Base-by-base conservation (phyloP, 1,140 invertebrate species). In the Calliopsis andreniformis region DNA sequence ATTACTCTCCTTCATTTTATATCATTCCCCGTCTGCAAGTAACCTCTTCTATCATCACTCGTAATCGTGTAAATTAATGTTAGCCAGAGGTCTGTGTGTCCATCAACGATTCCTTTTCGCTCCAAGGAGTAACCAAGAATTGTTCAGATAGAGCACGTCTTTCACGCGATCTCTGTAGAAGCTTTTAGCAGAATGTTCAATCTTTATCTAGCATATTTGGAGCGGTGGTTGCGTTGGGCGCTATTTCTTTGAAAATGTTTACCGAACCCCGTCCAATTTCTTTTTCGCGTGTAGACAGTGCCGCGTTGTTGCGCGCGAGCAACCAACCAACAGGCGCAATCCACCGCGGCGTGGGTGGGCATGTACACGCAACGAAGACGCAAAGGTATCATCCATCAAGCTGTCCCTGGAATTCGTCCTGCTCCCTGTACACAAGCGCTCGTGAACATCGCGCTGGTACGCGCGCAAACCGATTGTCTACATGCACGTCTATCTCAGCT, bases 321-420 rank as follows among this genome's bases (percentile, higher is more conserved):
- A 3, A 5, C 12, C 23, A 32, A 5, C 12, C 23, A 32, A 10
- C 14, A 32, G 32, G 47, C 18, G 35, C 20, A 30, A 73, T 56
- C 39, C 62, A 45, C 20, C 14, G 23, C 30, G 61, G 18, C 16
- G 49, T 30, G 35, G 20, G 12, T 16, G 10, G n/a, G 23, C 64
- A n/a, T 51, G 47, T 55, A 72, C 51, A 73, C 71, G 62, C 71
- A 28, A 75, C 71, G 62, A 75, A 67, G 63, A 58, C 63, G 66
- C 71, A 67, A 75, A 75, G 71, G 63, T 59, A 73, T 73, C 80
- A 85, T 87, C 80, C 76, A 86, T 87, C 86, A 87, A 83, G 55
- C 82, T 85, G 80, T 81, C 84, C 49, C 67, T 66, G 62, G 72
- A 77, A 81, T 79, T 78, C 73, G 71, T 76, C 39, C 72, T 56